Evolutionary conservation across 1,140 invertebrate species (phyloP).

Genomic region (Telenomus remus): DNA sequence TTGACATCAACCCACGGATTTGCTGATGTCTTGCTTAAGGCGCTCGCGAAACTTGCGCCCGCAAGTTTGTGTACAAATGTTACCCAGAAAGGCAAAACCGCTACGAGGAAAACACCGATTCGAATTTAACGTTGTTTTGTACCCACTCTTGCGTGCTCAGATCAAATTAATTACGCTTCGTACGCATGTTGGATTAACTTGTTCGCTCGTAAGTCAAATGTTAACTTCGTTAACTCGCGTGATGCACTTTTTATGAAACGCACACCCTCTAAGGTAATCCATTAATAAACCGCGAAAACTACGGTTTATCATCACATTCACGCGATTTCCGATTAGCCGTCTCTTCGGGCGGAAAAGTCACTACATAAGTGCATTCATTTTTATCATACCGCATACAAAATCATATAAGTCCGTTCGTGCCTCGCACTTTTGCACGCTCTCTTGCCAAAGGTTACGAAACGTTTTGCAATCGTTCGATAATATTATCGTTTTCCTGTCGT

Average conservation of each 20-base stretch:
- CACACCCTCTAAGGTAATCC: neutral
- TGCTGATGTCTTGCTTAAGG: slow-evolving; percentile 39
- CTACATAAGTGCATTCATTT: neutral
- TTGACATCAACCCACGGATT: slow-evolving; percentile 32
- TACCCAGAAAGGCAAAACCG: slow-evolving; percentile 45
- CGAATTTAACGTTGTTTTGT: slow-evolving; percentile 57
- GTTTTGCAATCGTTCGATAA: no score
- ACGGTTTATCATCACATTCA: neutral
- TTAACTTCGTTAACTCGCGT: slow-evolving; percentile 45
- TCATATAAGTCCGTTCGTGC: no score
- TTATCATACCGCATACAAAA: no score
- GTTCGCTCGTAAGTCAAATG: slow-evolving; percentile 52
- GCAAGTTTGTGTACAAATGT: slow-evolving; percentile 44
- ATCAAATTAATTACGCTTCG: slow-evolving; percentile 57
- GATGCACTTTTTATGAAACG: slow-evolving; percentile 30
- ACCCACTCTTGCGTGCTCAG: slow-evolving; percentile 36
- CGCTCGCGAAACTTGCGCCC: slow-evolving; percentile 42
- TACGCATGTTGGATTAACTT: slow-evolving; percentile 52
- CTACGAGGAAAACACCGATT: slow-evolving; percentile 48
- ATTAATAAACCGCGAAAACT: neutral
- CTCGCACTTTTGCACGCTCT: no score
- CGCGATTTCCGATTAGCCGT: neutral
- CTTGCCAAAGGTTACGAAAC: no score
- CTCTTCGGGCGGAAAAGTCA: neutral
- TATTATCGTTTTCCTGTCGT: no score